Evolutionary conservation across 2,113 vertebrate species (phyloP), one percentile per base, ranked within the genome.

Genomic region (Thymallus thymallus): DNA sequence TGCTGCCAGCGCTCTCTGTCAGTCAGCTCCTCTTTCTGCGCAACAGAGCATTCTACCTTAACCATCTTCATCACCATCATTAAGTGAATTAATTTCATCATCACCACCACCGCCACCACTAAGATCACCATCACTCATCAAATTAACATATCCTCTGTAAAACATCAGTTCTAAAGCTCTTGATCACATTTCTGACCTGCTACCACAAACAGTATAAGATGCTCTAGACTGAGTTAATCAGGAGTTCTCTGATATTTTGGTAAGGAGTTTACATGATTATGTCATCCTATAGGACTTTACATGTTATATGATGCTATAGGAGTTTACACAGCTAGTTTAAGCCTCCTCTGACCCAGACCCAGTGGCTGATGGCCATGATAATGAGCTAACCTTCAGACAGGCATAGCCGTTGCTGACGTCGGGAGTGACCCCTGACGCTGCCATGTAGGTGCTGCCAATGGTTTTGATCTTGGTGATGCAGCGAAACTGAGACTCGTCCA

Each of bases 371-470:
- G 48, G 18, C 48, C 3, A 41, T 41, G n/a, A n/a, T 60, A 16
- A 60, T 60, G n/a, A 60, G n/a, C 56, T 60, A 74, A 96, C 95
- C 94, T 95, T 96, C 79, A 89, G 91, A 79, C 92, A 93, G 68
- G 79, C 79, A 5, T 93, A 96, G 3, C 95, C 95, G 0, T 98
- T 97, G 79, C 81, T 91, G 64, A 86, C 70, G 32, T 94, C 91
- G 9, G 92, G 80, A 35, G 92, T 98, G 73, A 99, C 95, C 0
- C 97, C 97, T 0, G 97, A 99, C 3, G 97, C 97, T 0, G 97
- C 97, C 97, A 98, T 98, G 73, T 98, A 98, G 65, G 97, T 98
- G 90, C 97, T 98, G 81, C 97, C 97, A 0, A 98, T 98, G 70
- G 96, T 98, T 90, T 98, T 98, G 86, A 98, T 98, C 85, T 98